Conservation (phyloP, 2,113 vertebrate genomes). For the Cynopterus brachyotis region DNA sequence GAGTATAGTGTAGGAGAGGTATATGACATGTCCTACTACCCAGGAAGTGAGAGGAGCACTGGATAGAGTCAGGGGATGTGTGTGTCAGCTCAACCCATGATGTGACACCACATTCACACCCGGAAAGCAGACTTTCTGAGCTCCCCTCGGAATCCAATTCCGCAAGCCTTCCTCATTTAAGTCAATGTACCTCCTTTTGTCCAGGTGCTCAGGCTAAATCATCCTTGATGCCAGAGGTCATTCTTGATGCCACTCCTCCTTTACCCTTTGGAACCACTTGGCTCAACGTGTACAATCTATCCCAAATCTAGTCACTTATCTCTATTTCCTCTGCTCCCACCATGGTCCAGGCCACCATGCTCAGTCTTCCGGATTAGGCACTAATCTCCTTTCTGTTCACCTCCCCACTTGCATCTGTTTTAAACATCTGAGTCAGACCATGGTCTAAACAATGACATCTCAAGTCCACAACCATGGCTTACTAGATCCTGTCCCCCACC, state of each 20-base stretch:
- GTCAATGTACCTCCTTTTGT: not conserved
- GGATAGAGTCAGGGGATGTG: not conserved
- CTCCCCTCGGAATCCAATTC: not conserved
- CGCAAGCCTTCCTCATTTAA: not conserved
- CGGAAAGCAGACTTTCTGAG: not conserved
- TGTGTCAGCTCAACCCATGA: not conserved
- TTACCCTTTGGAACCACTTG: not conserved
- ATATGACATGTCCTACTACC: not conserved
- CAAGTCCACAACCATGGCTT: not conserved
- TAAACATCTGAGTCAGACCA: not conserved
- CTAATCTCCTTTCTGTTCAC: not conserved
- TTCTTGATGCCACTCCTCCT: not conserved
- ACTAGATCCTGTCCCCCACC: not conserved
- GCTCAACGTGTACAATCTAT: not conserved
- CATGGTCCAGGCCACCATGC: not conserved
- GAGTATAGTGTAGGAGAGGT: not conserved
- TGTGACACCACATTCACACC: not conserved
- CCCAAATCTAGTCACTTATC: not conserved
- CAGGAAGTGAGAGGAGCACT: not conserved
- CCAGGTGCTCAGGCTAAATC: not conserved
- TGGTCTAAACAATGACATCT: not conserved
- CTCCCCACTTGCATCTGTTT: not conserved
- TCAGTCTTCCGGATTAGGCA: not conserved
- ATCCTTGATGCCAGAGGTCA: not conserved
- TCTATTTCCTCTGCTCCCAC: not conserved